Evolutionary conservation across 1,140 invertebrate species (phyloP).

Genomic region (Rhagoletis zephyria): DNA sequence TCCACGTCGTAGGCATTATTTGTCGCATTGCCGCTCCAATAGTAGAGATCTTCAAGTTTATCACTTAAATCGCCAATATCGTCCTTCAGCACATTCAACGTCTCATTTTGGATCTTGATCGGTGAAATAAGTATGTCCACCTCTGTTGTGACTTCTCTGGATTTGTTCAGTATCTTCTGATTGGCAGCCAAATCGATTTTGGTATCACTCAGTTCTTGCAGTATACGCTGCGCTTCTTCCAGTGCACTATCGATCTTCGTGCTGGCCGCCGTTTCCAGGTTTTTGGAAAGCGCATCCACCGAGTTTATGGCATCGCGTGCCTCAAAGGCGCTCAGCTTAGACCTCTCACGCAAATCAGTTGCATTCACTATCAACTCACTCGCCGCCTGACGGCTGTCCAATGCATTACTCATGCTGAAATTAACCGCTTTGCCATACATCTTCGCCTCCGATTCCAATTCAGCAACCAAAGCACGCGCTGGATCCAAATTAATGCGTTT

Average conservation of each 20-base stretch:
- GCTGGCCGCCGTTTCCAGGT: slow-evolving; percentile 80
- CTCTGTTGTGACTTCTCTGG: slow-evolving; percentile 79
- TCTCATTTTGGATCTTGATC: slow-evolving; percentile 76
- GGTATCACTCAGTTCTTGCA: slow-evolving; percentile 74
- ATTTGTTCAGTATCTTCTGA: slow-evolving; percentile 77
- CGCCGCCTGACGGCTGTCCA: slow-evolving; percentile 73
- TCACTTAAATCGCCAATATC: slow-evolving; percentile 78
- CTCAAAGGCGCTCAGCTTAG: slow-evolving; percentile 75
- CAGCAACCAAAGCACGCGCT: slow-evolving; percentile 76
- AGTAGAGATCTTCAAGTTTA: slow-evolving; percentile 83
- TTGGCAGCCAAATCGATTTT: slow-evolving; percentile 74
- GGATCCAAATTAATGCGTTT: slow-evolving; percentile 79
- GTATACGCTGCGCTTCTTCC: slow-evolving; percentile 81
- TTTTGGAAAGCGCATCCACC: slow-evolving; percentile 79
- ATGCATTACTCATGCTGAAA: slow-evolving; percentile 74
- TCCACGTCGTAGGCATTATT: slow-evolving; percentile 78
- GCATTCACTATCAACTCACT: slow-evolving; percentile 76
- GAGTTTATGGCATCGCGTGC: slow-evolving; percentile 78
- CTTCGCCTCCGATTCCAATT: slow-evolving; percentile 76
- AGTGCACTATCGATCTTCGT: slow-evolving; percentile 85
- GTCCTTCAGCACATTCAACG: slow-evolving; percentile 76
- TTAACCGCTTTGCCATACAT: slow-evolving; percentile 77
- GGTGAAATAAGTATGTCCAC: slow-evolving; percentile 79
- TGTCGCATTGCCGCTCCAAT: slow-evolving; percentile 79
- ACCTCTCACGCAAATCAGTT: slow-evolving; percentile 75